A percentile compares a stretch with the other conserved stretches of the same genome.
Conservation (phyloP, 2,797 vertebrate species). For the Eulemur albifrons region DNA sequence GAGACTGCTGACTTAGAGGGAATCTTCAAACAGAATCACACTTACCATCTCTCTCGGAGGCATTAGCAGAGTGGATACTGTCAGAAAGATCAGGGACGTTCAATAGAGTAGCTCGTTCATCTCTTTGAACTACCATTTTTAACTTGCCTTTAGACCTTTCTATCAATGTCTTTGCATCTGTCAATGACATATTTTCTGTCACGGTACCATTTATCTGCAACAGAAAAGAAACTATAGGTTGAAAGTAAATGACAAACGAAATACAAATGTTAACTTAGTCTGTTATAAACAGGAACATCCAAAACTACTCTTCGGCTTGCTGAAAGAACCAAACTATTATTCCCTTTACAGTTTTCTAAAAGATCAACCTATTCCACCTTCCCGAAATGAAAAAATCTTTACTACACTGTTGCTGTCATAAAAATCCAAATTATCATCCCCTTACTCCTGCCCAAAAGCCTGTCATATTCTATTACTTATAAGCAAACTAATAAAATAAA, state of each 20-base stretch:
- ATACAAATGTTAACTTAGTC: background rate
- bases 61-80: constrained; percentile 98
- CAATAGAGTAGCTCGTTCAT: constrained; percentile 95
- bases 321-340: background rate
- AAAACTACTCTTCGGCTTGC: background rate
- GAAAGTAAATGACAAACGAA: constrained; percentile 29
- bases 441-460: background rate
- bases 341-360: background rate
- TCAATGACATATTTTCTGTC: constrained; percentile 99
- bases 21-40: background rate
- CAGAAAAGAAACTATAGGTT: constrained; percentile 60
- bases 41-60: constrained; percentile 98
- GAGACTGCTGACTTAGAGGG: background rate
- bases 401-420: background rate
- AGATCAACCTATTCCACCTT: background rate
- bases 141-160: constrained; percentile 99
- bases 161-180: constrained; percentile 98
- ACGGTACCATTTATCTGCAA: constrained; percentile 98
- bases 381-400: background rate
- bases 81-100: constrained; percentile 99
- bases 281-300: background rate
- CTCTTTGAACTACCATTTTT: constrained; percentile 99
- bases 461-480: background rate
- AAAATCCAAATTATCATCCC: background rate
- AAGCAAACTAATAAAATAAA: background rate